A percentile compares a stretch with the other conserved stretches of the same genome.
Conservation (phyloP, 2,888 invertebrate genomes). For the Mythimna impura region DNA sequence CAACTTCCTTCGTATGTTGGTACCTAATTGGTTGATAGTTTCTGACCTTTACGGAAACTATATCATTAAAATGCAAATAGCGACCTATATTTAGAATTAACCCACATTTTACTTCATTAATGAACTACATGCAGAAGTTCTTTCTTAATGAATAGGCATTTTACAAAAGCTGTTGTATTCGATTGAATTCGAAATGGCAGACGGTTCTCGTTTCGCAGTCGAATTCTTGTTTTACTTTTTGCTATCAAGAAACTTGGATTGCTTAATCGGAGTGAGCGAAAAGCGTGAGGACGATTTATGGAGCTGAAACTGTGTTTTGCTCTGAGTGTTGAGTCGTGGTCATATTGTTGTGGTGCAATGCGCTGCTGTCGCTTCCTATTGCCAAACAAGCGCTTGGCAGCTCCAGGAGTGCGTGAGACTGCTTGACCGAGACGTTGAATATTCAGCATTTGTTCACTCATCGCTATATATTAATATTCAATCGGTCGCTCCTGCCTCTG, state of each 20-base stretch:
- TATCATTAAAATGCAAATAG: conserved; percentile 60
- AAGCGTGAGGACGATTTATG: conserved; percentile 12
- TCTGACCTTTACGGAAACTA: conserved; percentile 72
- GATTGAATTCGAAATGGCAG: conserved; percentile 27
- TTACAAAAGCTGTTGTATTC: conserved; percentile 34
- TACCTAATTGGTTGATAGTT: conserved; percentile 66
- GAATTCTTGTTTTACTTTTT: conserved; percentile 42
- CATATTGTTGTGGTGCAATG: conserved; percentile 19
- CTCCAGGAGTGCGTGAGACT: conserved; percentile 76
- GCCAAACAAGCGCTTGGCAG: conserved; percentile 53
- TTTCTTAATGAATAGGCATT: conserved; percentile 41
- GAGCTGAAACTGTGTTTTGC: conserved; percentile 14
- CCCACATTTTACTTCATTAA: conserved; percentile 61
- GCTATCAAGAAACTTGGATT: conserved; percentile 24
- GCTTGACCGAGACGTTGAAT: conserved; percentile 85
- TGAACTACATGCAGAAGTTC: conserved; percentile 22
- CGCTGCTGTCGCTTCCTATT: conserved; percentile 53
- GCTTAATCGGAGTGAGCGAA: conserved; percentile 20
- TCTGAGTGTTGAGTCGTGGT: neutral
- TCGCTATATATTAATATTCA: conserved; percentile 83
- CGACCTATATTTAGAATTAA: conserved; percentile 63
- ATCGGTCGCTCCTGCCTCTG: conserved; percentile 81
- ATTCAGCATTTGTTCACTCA: conserved; percentile 83
- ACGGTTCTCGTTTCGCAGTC: conserved; percentile 23
- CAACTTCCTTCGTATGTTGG: conserved; percentile 72